Evolutionary conservation across 2,797 vertebrate genomes (phyloP), one percentile per base, ranked within the genome.

Genomic region (Labroides dimidiatus): DNA sequence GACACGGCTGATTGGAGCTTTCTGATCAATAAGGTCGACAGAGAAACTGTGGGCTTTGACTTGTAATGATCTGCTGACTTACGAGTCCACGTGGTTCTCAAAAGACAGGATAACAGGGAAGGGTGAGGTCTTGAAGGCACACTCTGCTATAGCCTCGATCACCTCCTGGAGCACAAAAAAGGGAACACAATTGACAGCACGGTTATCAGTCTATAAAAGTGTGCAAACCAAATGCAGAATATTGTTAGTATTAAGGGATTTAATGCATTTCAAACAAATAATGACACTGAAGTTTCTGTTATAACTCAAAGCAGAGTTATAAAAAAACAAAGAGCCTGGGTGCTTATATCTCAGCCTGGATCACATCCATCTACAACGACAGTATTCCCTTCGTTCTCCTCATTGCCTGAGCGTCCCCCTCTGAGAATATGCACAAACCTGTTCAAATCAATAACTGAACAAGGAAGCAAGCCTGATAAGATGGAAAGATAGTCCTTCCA

Each of bases 81-180:
- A 99, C 97, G 97, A 99, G 92, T 99, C 97, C 86, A 99, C 97
- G 0, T 99, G 97, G 87, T 99, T 99, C 91, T 99, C 97, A 83
- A 99, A 99, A 12, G 97, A 99, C 75, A 99, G 94, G 73, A 99
- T 96, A 80, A 99, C 77, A 4, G 97, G 97, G 64, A 96, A 99
- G 24, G 96, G 97, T 0, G 97, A 99, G 10, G 96, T 99, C 95
- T 99, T 99, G 93, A 99, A 99, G 33, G 97, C 97, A 77, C 96
- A 97, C 66, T 99, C 97, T 41, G 96, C 95, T 33, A 99, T 99
- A 10, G 96, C 97, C 93, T 99, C 97, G 74, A 99, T 98, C 53
- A 99, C 97, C 89, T 99, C 97, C 97, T 99, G 55, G 73, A 67
- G 37, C n/a, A 64, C 30, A 53, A 54, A 14, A 57, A 41, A 57